Conservation (phyloP, 2,797 vertebrate species). For the Sebastes variabilis region DNA sequence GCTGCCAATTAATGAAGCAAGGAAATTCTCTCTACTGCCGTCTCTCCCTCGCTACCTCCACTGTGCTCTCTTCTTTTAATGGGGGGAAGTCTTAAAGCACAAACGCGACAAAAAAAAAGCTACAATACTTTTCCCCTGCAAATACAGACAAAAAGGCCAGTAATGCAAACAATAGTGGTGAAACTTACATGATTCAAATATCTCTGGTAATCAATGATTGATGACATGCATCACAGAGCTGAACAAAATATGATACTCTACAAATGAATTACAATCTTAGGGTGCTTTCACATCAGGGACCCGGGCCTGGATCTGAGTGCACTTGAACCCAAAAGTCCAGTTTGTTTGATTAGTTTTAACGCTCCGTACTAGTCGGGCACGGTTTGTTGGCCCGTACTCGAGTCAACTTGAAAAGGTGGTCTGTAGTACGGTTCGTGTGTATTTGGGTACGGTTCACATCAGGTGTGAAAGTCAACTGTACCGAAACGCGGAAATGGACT, state of each 20-base stretch:
- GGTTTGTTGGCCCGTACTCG: too few relatives aligned
- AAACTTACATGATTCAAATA: neutral
- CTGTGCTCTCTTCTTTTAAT: conserved; percentile 37
- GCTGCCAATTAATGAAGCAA: conserved; percentile 68
- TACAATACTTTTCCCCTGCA: neutral
- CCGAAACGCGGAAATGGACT: too few relatives aligned
- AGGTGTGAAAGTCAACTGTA: too few relatives aligned
- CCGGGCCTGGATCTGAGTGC: too few relatives aligned
- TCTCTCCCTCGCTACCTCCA: conserved; percentile 27
- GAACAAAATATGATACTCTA: neutral
- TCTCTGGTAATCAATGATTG: neutral
- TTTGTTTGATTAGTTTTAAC: too few relatives aligned
- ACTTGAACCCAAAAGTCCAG: too few relatives aligned
- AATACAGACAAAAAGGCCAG: neutral
- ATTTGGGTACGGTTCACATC: too few relatives aligned
- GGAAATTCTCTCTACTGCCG: conserved; percentile 24
- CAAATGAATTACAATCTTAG: neutral
- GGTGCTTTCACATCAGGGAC: too few relatives aligned
- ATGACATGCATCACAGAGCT: neutral
- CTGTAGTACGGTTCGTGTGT: too few relatives aligned
- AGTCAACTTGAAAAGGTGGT: too few relatives aligned
- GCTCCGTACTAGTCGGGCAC: too few relatives aligned
- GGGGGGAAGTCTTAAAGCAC: conserved; percentile 17
- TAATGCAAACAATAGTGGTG: neutral
- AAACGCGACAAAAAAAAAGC: neutral